phyloP scores from a whole-genome alignment of 2,113 vertebrate genomes.

The Nipponia nippon region DNA sequence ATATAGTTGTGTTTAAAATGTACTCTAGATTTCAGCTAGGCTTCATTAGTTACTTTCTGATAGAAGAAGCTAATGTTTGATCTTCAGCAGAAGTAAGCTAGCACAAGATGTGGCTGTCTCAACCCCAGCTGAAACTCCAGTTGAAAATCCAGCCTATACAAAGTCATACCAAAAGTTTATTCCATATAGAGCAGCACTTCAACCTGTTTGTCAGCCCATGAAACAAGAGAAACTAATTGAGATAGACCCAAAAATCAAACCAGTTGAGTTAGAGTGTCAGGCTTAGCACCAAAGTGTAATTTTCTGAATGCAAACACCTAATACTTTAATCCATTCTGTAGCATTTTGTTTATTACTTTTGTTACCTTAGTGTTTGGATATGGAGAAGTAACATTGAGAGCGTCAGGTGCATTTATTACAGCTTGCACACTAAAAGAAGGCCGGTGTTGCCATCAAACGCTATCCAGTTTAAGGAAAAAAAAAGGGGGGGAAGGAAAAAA shows the following conservation, averaged over 20 bases:
- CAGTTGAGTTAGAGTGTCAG: neutral
- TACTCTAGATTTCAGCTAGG: neutral
- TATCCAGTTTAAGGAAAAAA: neutral
- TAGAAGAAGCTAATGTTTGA: neutral
- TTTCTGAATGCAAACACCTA: neutral
- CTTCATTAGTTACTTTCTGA: neutral
- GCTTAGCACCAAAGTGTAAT: neutral
- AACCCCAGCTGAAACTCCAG: neutral
- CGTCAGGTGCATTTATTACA: neutral
- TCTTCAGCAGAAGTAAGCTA: neutral
- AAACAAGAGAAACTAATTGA: neutral
- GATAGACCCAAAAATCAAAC: neutral
- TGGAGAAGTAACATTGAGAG: neutral
- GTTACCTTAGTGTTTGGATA: neutral
- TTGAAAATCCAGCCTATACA: neutral
- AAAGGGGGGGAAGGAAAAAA: fast-evolving
- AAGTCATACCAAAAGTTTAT: neutral
- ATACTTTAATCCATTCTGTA: neutral
- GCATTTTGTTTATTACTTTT: neutral
- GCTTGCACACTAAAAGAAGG: neutral
- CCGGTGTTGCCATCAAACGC: neutral
- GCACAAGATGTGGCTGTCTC: neutral
- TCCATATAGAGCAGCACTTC: neutral
- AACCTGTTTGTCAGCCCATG: neutral
- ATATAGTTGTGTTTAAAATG: neutral